These are phyloP conservation scores for Agrotis ipsilon DNA, from an alignment of 2,888 invertebrate genomes.

Conservation along the genomic window DNA sequence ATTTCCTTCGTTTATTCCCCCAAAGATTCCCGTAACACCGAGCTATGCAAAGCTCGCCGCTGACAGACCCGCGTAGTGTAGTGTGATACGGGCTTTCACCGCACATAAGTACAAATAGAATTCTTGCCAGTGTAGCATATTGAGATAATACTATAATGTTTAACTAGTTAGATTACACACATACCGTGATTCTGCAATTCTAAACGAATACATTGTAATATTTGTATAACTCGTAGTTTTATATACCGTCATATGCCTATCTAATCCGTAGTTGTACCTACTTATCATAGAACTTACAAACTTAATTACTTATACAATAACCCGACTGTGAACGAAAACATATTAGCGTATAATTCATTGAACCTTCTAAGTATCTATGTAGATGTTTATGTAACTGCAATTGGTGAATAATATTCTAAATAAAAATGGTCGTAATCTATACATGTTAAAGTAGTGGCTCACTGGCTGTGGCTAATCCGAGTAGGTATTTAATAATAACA, in stretches of 20 bases:
- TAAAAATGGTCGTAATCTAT: conserved; percentile 20
- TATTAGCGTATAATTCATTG: conserved; percentile 21
- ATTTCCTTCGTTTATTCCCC: neutral
- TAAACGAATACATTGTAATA: conserved; percentile 52
- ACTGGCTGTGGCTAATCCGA: conserved; percentile 50
- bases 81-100: conserved; percentile 36
- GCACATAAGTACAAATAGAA: conserved; percentile 81
- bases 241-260: conserved; percentile 13
- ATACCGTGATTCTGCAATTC: conserved; percentile 61
- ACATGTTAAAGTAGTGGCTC: conserved; percentile 40
- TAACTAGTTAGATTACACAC: conserved; percentile 52
- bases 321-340: conserved; percentile 41
- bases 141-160: conserved; percentile 48
- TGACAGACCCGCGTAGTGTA: conserved; percentile 18
- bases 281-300: conserved; percentile 29
- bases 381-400: conserved; percentile 31
- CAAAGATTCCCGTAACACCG: neutral
- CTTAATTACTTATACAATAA: conserved; percentile 7
- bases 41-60: neutral
- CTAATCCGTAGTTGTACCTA: conserved; percentile 34
- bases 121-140: conserved; percentile 78
- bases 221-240: conserved; percentile 60
- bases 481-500: conserved; percentile 27
- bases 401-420: conserved; percentile 37
- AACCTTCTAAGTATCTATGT: conserved; percentile 21